Evolutionary conservation across 2,888 invertebrate genomes (phyloP).

Genomic region (Diarsia dahlii): DNA sequence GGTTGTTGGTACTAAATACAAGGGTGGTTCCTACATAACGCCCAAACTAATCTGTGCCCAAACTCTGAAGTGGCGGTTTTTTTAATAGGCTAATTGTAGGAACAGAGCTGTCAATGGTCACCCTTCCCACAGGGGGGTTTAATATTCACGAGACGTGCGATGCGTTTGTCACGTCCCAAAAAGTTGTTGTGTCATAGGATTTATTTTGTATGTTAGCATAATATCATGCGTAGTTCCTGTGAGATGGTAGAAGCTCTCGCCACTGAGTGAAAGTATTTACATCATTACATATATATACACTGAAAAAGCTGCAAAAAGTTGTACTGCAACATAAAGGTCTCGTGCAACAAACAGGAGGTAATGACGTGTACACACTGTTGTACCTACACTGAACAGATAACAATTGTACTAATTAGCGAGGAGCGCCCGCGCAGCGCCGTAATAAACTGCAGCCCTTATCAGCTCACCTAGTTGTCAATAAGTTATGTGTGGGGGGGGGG

Average conservation of each 20-base stretch:
- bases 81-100: neutral
- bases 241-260: neutral
- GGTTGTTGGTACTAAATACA: neutral
- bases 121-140: neutral
- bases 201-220: neutral
- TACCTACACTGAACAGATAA: constrained; percentile 41
- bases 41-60: too few relatives aligned
- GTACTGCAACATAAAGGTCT: constrained; percentile 3
- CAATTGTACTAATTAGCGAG: constrained; percentile 64
- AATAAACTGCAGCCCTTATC: constrained; percentile 64
- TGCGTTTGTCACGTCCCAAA: too few relatives aligned
- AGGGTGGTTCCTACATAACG: neutral
- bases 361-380: constrained; percentile 25
- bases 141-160: neutral
- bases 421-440: constrained; percentile 31
- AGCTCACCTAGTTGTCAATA: constrained; percentile 67
- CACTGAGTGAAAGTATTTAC: neutral
- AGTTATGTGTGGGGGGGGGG: constrained; percentile 50
- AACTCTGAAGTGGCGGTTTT: neutral
- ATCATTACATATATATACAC: neutral
- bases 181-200: neutral
- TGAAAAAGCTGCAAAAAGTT: neutral
- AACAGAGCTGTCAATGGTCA: neutral
- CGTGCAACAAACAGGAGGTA: constrained; percentile 20
- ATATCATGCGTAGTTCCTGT: neutral